Conservation (phyloP, 2,888 invertebrate genomes). For the Salpingus planirostris region DNA sequence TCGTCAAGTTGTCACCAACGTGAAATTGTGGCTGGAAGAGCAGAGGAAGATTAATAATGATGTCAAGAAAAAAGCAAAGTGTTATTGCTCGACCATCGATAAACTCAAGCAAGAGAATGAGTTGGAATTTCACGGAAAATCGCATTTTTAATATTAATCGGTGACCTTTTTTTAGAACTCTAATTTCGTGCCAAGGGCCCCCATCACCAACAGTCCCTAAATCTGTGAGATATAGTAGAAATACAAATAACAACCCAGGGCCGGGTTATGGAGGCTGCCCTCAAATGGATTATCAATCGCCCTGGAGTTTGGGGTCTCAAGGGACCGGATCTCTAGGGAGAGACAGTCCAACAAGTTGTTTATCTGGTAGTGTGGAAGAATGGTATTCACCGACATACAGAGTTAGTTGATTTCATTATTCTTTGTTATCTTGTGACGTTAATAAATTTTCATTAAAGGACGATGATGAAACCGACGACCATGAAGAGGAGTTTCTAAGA, state of each 20-base stretch:
- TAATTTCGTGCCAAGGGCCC: no score
- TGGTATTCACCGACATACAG: conserved; percentile 28
- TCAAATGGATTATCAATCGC: conserved; percentile 14
- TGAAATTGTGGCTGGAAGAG: conserved; percentile 36
- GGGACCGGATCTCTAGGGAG: conserved; percentile 20
- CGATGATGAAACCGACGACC: conserved; percentile 21
- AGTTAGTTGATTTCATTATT: conserved; percentile 21
- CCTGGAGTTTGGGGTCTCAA: conserved; percentile 28
- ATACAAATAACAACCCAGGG: no score
- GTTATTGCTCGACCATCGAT: conserved; percentile 27
- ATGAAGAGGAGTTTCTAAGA: conserved; percentile 24
- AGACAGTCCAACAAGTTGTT: conserved; percentile 19
- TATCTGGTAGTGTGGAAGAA: conserved; percentile 17
- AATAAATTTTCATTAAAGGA: conserved; percentile 17
- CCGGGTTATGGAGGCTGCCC: neutral
- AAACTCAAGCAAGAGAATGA: conserved; percentile 26
- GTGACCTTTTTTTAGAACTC: conserved; percentile 1
- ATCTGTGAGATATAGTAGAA: no score
- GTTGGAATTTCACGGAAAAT: conserved; percentile 13
- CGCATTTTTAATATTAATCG: no score
- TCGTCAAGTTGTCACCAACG: conserved; percentile 33
- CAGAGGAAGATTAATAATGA: conserved; percentile 34
- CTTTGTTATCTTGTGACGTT: neutral
- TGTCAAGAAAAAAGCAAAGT: conserved; percentile 17
- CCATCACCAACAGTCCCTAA: no score